Evolutionary conservation across 2,888 invertebrate species (phyloP), one percentile per base, ranked within the genome.

Genomic region (Stenotaenia linearis): DNA sequence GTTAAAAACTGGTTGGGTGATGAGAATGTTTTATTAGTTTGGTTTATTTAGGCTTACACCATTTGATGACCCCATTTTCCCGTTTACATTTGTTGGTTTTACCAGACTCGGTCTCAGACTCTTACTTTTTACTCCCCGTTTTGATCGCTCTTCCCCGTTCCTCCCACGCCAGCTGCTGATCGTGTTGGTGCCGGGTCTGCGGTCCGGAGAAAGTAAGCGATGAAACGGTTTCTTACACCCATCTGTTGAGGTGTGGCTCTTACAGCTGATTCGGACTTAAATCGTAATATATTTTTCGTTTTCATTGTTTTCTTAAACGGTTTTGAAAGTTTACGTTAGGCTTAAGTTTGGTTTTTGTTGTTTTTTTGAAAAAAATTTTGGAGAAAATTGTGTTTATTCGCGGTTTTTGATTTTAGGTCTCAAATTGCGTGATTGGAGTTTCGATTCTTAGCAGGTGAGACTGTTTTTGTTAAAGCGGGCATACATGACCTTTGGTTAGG

Each of bases 241-340:
- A 69, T 69, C 25, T 69, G 69, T 69, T 69, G 28, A 69, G 69
- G 69, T 69, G 69, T 69, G 69, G 69, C 25, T 4, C 69, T n/a
- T 15, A 69, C 69, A 69, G 69, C 69, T 69, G 69, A 69, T 28
- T 69, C 23, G 1, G 15, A 15, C 1, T 5, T 45, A n/a, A n/a
- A n/a, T n/a, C n/a, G n/a, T n/a, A n/a, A 45, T 23, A 10, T 61
- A 23, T 5, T 2, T 7, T 0, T 3, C 0, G 61, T 1, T 25
- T 61, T 61, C 2, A 61, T 7, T 7, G 7, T 0, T 7, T 61
- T 61, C 23, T 61, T n/a, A n/a, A n/a, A n/a, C n/a, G 0, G 1
- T 5, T 2, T 23, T 61, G 0, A 10, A 61, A 61, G 21, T 50
- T 50, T 50, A 18, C n/a, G 10, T n/a, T 50, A 50, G 50, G 18